Base-by-base conservation (phyloP, 1,140 invertebrate species). In the Megalopta genalis region DNA sequence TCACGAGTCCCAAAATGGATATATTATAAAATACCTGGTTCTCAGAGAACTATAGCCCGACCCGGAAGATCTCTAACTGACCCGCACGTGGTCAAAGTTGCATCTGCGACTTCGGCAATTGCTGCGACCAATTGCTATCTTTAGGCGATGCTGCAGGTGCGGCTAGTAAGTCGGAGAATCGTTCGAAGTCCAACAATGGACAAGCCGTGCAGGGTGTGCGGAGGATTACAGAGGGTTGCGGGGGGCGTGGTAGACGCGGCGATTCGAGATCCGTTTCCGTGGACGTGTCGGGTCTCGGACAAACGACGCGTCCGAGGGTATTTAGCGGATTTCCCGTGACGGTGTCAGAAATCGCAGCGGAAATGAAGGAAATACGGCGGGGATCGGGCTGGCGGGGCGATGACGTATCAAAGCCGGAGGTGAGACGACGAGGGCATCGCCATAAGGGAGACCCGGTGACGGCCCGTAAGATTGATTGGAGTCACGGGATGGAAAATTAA, bases 401-500 rank as follows among this genome's bases (percentile, higher is more conserved):
- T 84, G 75, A 85, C 77, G 69, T 77, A 82, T 81, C 70, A 86
- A 80, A 75, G 75, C 49, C 57, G 32, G 69, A 83, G 74, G 85
- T 80, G 74, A 60, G 77, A 85, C 65, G 67, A 66, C 54, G 66
- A 72, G 73, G 75, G 63, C 70, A 81, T 57, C 63, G 68, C 66
- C 67, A 84, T 86, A 86, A 88, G 85, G 81, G 87, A 83, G 87
- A 88, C 81, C 52, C 84, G 87, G 85, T 91, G 90, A 91, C 91
- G 89, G 81, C 78, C 73, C 74, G 88, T 86, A 92, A 91, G 91
- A 92, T 92, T 91, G 90, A 92, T 92, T 91, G 91, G 89, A 91
- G 91, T 91, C 90, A 91, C 90, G 90, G 86, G 90, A 91, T 91
- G 91, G 90, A 92, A 92, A 92, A 92, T 92, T 92, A 92, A 92